Conservation (phyloP, 1,140 invertebrate genomes). For the Leptonema lineaticorne region DNA sequence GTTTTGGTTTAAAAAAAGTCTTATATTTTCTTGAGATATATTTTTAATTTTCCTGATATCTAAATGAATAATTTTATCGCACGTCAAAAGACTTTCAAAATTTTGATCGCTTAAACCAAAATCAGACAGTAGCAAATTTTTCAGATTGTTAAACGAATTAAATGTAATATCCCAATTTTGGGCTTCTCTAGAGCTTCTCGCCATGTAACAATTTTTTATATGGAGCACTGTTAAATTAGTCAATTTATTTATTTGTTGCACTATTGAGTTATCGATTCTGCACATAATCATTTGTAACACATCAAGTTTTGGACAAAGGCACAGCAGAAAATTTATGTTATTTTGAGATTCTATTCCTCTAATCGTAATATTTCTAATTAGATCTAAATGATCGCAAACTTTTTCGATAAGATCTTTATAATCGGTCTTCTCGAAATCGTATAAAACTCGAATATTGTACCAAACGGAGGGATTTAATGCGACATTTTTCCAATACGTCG, state of each 20-base stretch:
- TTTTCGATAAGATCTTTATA: neutral
- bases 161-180: conserved; percentile 5
- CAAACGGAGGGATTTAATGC: conserved; percentile 46
- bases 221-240: neutral
- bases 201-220: conserved; percentile 10
- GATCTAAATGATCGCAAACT: neutral
- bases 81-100: conserved; percentile 47
- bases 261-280: neutral
- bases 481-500: conserved; percentile 47
- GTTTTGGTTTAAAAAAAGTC: conserved; percentile 46
- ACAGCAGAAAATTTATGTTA: conserved; percentile 4
- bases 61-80: conserved; percentile 48
- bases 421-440: conserved; percentile 44
- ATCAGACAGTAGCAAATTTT: conserved; percentile 49
- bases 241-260: neutral
- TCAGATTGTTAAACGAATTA: conserved; percentile 34
- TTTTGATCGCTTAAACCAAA: conserved; percentile 50
- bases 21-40: conserved; percentile 47
- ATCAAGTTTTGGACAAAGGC: neutral
- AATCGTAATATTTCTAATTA: conserved; percentile 27
- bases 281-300: conserved; percentile 9
- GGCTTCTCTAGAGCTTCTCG: neutral
- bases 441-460: conserved; percentile 46
- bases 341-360: neutral
- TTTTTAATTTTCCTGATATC: conserved; percentile 52